Conservation (phyloP, 2,113 vertebrate genomes). For the Ceyx cyanopectus region DNA sequence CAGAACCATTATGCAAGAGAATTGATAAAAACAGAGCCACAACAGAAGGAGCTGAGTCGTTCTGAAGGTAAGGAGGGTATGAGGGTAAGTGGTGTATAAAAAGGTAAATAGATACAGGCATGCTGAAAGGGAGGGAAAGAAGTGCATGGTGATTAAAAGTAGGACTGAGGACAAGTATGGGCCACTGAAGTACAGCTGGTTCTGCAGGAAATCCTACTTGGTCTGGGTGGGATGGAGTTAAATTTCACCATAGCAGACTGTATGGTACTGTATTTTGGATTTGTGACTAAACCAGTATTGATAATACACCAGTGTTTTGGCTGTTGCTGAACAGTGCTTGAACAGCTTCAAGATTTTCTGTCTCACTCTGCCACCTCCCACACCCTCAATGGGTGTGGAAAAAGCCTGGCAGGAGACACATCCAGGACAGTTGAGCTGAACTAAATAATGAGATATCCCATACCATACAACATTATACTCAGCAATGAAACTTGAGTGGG, state of each 20-base stretch:
- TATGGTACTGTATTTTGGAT: not conserved
- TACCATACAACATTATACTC: not conserved
- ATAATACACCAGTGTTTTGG: not conserved
- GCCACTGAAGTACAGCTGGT: not conserved
- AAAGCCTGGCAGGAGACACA: not conserved
- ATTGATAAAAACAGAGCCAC: not conserved
- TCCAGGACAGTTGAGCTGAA: not conserved
- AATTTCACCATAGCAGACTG: accelerated
- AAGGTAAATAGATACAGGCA: not conserved
- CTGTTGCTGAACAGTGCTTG: not conserved
- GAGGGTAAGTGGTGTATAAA: not conserved
- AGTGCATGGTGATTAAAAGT: not conserved
- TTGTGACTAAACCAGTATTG: not conserved
- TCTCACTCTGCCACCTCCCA: not conserved
- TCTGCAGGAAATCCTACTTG: not conserved
- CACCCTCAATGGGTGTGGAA: not conserved
- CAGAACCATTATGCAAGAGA: not conserved
- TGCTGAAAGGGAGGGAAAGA: not conserved
- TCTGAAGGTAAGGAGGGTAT: not conserved
- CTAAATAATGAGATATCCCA: not conserved
- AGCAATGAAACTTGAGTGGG: not conserved
- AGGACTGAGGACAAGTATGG: not conserved
- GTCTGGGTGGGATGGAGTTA: not conserved
- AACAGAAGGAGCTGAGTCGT: not conserved
- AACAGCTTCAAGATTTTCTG: not conserved